Conservation (phyloP, 1,140 invertebrate genomes). For the Bacillus rossius region DNA sequence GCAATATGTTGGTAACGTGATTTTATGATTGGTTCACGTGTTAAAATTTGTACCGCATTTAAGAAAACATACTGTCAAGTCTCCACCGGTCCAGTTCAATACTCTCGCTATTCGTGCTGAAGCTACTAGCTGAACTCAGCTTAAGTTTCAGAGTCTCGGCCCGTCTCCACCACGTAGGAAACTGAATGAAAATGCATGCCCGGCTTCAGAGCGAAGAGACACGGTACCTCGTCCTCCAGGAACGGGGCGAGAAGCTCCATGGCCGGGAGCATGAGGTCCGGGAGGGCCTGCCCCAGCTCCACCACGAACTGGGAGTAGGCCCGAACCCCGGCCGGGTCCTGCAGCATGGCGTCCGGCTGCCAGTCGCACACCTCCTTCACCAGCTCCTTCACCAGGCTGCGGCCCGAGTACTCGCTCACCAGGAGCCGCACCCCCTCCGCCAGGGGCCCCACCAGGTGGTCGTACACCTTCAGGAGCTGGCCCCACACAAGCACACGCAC, state of each 20-base stretch:
- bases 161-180: too few species aligned
- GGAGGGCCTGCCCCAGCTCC: slow-evolving; percentile 57
- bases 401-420: slow-evolving; percentile 54
- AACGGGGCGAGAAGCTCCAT: slow-evolving; percentile 50
- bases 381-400: slow-evolving; percentile 61
- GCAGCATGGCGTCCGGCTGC: slow-evolving; percentile 46
- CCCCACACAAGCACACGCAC: slow-evolving; percentile 9
- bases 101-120: too few species aligned
- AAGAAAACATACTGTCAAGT: too few species aligned
- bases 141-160: too few species aligned
- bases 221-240: slow-evolving; percentile 54
- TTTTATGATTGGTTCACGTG: too few species aligned
- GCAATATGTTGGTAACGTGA: too few species aligned
- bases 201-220: too few species aligned
- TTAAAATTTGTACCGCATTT: too few species aligned
- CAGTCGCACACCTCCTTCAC: slow-evolving; percentile 63
- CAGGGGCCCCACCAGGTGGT: slow-evolving; percentile 60
- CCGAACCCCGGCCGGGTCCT: slow-evolving; percentile 53
- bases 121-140: too few species aligned
- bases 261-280: slow-evolving; percentile 57
- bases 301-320: slow-evolving; percentile 61
- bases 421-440: slow-evolving; percentile 59
- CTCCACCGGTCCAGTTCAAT: too few species aligned
- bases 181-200: too few species aligned
- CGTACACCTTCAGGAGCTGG: slow-evolving; percentile 67